A percentile compares a stretch with the other conserved stretches of the same genome.
Evolutionary conservation across 2,113 vertebrate species (phyloP).

Genomic region (Ondatra zibethicus): DNA sequence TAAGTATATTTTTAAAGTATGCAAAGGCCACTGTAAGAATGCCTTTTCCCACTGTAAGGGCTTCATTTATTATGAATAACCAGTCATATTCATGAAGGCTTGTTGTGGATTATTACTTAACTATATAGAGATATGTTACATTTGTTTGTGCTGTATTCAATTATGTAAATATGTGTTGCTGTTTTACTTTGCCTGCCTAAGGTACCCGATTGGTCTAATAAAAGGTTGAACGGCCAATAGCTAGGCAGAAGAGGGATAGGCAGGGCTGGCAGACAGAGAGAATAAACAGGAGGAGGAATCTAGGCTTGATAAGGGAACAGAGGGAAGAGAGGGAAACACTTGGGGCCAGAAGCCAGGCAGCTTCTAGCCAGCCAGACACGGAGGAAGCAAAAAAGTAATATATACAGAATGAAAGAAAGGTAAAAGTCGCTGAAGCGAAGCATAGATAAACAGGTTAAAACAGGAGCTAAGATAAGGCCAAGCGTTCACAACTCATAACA

Average conservation of each 20-base stretch:
- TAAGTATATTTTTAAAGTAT: conserved; percentile 22
- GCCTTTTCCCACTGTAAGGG: background rate
- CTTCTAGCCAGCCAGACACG: background rate
- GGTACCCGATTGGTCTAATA: background rate
- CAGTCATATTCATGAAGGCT: background rate
- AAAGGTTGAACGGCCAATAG: background rate
- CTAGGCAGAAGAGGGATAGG: background rate
- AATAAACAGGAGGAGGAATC: background rate
- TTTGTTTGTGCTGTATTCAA: background rate
- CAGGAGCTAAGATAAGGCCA: background rate
- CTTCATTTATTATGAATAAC: conserved; percentile 42
- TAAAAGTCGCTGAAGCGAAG: background rate
- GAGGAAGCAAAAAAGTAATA: background rate
- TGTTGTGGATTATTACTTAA: background rate
- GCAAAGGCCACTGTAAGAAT: conserved; percentile 28
- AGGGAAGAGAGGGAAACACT: background rate
- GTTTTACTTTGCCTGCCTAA: background rate
- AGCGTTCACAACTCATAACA: background rate
- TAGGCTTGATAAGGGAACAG: background rate
- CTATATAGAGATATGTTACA: background rate
- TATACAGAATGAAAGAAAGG: background rate
- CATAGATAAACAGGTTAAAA: background rate
- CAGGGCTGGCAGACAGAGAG: background rate
- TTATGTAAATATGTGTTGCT: background rate
- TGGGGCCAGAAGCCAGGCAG: background rate